Evolutionary conservation across 2,888 invertebrate genomes (phyloP).

Genomic region (Tanytarsus gracilentus): DNA sequence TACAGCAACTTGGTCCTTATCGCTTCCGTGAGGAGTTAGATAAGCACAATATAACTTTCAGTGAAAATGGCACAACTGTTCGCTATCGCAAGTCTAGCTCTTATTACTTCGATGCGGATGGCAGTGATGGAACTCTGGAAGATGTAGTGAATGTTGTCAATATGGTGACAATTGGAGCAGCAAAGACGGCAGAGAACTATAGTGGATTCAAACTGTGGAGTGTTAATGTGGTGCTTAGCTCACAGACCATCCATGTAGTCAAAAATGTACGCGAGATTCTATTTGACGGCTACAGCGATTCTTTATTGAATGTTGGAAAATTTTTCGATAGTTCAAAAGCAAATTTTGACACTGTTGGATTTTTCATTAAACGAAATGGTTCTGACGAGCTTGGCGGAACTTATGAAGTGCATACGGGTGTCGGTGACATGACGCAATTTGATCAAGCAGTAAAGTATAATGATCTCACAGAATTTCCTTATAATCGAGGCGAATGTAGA

Average conservation of each 20-base stretch:
- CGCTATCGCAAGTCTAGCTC: slow-evolving; percentile 57
- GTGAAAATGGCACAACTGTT: slow-evolving; percentile 59
- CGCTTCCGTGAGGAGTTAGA: slow-evolving; percentile 50
- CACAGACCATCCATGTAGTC: slow-evolving; percentile 50
- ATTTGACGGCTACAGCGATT: slow-evolving; percentile 73
- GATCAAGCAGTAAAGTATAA: slow-evolving; percentile 69
- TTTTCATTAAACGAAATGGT: slow-evolving; percentile 58
- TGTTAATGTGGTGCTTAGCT: slow-evolving; percentile 51
- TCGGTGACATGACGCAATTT: slow-evolving; percentile 50
- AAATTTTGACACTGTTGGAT: slow-evolving; percentile 57
- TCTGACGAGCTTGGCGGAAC: slow-evolving; percentile 63
- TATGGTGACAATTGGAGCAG: slow-evolving; percentile 52
- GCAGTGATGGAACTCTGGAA: slow-evolving; percentile 57
- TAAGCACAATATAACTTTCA: slow-evolving; percentile 58
- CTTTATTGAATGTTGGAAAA: slow-evolving; percentile 57
- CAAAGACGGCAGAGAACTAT: slow-evolving; percentile 58
- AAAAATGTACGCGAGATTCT: slow-evolving; percentile 60
- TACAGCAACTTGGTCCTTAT: slow-evolving; percentile 48
- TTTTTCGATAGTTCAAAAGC: slow-evolving; percentile 47
- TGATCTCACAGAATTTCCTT: slow-evolving; percentile 48
- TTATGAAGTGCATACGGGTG: slow-evolving; percentile 68
- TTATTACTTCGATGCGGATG: slow-evolving; percentile 59
- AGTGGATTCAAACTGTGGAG: slow-evolving; percentile 49
- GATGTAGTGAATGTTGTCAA: slow-evolving; percentile 67
- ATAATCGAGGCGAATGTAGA: slow-evolving; percentile 49